Percentiles rank a stretch among this genome's conserved stretches.
Evolutionary conservation across 2,113 vertebrate genomes (phyloP).

Genomic region (Mesembrinibis cayennensis): DNA sequence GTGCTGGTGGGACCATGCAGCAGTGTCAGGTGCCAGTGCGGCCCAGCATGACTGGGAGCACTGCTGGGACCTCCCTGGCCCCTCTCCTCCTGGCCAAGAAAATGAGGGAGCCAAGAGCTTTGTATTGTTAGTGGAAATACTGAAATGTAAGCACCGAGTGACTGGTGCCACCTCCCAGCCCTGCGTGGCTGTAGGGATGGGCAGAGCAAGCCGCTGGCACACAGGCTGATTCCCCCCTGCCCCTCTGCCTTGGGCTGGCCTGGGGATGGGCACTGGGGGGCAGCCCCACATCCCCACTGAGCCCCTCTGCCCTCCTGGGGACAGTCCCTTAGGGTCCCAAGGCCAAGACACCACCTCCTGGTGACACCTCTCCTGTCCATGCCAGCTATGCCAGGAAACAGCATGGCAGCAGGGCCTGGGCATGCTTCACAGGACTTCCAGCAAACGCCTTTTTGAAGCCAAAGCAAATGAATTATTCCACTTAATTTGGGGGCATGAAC

Average conservation of each 20-base stretch:
- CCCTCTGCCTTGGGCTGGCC: background rate
- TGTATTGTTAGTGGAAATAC: background rate
- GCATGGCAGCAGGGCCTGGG: rapidly evolving
- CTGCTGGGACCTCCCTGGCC: background rate
- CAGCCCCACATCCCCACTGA: rapidly evolving
- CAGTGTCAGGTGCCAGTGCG: background rate
- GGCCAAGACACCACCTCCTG: background rate
- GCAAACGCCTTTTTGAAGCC: background rate
- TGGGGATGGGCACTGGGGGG: rapidly evolving
- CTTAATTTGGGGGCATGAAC: background rate
- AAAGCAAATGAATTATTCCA: background rate
- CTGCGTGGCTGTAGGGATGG: rapidly evolving
- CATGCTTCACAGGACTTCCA: background rate
- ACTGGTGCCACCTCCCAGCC: background rate
- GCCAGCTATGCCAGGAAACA: background rate
- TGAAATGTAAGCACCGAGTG: rapidly evolving
- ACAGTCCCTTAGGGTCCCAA: rapidly evolving
- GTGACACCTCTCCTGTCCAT: background rate
- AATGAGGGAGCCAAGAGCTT: background rate
- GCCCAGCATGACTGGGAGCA: background rate
- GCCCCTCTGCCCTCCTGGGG: background rate
- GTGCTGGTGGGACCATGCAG: background rate
- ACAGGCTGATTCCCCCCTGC: background rate
- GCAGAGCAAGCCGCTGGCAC: background rate
- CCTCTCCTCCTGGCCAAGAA: background rate